Conservation (phyloP, 2,113 vertebrate genomes). For the Notarius quadriscutis region DNA sequence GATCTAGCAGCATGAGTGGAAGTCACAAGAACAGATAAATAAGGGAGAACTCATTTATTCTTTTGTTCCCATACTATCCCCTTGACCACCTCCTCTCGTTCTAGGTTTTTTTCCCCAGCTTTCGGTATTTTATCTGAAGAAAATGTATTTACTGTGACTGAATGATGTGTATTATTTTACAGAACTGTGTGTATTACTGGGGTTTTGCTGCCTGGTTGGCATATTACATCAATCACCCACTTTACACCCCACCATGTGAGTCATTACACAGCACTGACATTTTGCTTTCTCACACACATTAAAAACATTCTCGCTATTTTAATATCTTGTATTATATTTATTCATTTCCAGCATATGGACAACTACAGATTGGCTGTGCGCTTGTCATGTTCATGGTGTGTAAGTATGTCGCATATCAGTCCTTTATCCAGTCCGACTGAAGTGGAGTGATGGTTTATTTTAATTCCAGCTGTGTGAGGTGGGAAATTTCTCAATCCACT, state of each 20-base stretch:
- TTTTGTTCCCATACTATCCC: background rate
- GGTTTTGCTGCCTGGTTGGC: conserved; percentile 87
- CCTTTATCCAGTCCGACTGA: background rate
- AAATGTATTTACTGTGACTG: background rate
- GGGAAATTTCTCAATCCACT: conserved; percentile 86
- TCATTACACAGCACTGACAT: conserved; percentile 35
- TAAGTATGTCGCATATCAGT: conserved; percentile 34
- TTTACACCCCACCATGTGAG: conserved; percentile 89
- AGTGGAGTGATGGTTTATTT: background rate
- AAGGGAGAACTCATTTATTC: too few relatives aligned
- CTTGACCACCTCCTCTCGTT: background rate
- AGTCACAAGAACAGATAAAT: too few relatives aligned
- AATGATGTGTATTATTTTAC: conserved; percentile 49
- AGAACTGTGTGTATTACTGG: conserved; percentile 90
- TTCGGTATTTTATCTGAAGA: background rate
- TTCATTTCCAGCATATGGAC: conserved; percentile 78
- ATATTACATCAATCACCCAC: conserved; percentile 89
- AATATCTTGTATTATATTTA: background rate
- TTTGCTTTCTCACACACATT: background rate
- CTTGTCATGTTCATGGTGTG: conserved; percentile 81
- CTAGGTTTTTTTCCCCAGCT: too few relatives aligned
- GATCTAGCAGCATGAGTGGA: background rate
- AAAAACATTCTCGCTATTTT: background rate
- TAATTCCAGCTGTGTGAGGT: conserved; percentile 81
- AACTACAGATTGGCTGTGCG: conserved; percentile 79